These are phyloP conservation scores for Chelonus formosanus DNA, from an alignment of 2,888 invertebrate genomes.

Conservation along the genomic window DNA sequence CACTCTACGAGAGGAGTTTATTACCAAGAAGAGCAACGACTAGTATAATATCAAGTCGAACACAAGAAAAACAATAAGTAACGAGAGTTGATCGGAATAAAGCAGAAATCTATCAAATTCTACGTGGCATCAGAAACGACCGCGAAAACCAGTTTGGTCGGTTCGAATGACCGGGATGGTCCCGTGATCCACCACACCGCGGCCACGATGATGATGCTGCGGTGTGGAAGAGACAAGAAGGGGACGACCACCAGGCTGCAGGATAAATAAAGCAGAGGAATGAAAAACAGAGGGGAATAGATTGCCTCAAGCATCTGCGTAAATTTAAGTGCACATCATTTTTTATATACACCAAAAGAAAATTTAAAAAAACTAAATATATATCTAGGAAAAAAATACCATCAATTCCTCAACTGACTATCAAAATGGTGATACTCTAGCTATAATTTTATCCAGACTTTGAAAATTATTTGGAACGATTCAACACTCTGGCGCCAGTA, in stretches of 20 bases:
- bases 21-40: constrained; percentile 12
- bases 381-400: background rate
- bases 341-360: background rate
- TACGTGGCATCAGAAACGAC: constrained; percentile 58
- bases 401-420: too few relatives aligned
- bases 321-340: background rate
- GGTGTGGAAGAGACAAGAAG: constrained; percentile 10
- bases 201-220: constrained; percentile 30
- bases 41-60: constrained; percentile 8
- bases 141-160: constrained; percentile 64
- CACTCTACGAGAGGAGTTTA: background rate
- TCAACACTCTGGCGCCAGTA: constrained; percentile 23
- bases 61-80: constrained; percentile 27
- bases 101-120: constrained; percentile 63
- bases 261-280: constrained; percentile 1
- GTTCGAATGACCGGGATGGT: constrained; percentile 60
- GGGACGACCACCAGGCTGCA: constrained; percentile 32
- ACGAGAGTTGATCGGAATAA: constrained; percentile 48
- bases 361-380: background rate
- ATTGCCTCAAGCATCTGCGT: constrained; percentile 7
- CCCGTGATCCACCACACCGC: constrained; percentile 28
- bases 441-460: too few relatives aligned
- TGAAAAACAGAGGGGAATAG: constrained; percentile 24
- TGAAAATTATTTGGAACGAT: constrained; percentile 25
- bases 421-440: too few relatives aligned